Evolutionary conservation across 2,888 invertebrate genomes (phyloP), one percentile per base, ranked within the genome.

Genomic region (Epinotia demarniana): DNA sequence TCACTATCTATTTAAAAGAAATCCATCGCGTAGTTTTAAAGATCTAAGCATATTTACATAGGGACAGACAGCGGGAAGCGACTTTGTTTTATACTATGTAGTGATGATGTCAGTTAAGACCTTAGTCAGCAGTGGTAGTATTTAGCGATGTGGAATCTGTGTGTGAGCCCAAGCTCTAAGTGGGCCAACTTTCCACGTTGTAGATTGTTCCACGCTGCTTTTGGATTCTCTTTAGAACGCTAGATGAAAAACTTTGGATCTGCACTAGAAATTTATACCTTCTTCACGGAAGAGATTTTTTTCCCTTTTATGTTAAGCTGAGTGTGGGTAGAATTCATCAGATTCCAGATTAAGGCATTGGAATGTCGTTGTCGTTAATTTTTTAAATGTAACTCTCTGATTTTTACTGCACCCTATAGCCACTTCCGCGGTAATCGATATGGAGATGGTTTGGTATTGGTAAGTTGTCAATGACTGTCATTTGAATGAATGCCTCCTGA

Each of bases 121-220:
- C 4, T 43, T 23, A 19, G 6, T 39, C 12, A 43, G 18, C 12
- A 16, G 19, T 9, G 13, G 39, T n/a, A n/a, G 39, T 73, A 19
- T 58, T 60, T 55, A 55, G 43, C 62, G 6, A 68, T 72, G 72
- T 72, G 57, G 46, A 60, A 67, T 76, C 53, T 61, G 64, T 70
- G 66, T 61, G 58, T 49, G n/a, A 69, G 63, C 27, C 69, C 77
- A 78, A 80, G 74, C 74, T 77, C 79, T 77, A 84, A 85, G 81
- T 81, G 78, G 81, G 80, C 75, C 80, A 81, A 81, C 81, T 81
- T 80, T 79, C 66, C 57, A 72, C 75, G 72, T 46, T 67, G 19
- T 60, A 64, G 58, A 46, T 71, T 75, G 64, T 71, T 66, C 60
- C 61, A 16, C 62, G 60, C 55, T 66, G 53, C 75, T 71, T 71